Evolutionary conservation across 2,888 invertebrate species (phyloP).

Genomic region (Temnothorax unifasciatus): DNA sequence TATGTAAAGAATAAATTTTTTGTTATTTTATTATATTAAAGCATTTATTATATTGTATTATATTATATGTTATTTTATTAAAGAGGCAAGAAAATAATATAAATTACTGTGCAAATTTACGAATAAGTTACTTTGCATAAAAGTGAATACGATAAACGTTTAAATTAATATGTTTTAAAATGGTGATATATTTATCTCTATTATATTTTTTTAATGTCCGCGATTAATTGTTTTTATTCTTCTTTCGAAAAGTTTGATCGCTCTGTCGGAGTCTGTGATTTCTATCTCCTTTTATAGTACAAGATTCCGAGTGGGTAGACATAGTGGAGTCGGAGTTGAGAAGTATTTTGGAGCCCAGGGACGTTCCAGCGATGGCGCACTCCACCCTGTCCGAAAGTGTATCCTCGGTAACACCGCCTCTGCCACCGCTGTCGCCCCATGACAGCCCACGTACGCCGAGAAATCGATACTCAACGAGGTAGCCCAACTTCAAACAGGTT

Average conservation of each 20-base stretch:
- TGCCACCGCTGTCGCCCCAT: constrained; percentile 92
- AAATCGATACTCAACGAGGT: constrained; percentile 84
- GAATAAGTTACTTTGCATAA: background rate
- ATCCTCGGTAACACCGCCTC: constrained; percentile 92
- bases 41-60: too few relatives aligned
- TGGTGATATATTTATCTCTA: background rate
- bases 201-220: background rate
- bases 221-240: background rate
- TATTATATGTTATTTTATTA: background rate
- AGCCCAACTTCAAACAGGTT: constrained; percentile 71
- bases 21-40: constrained; percentile 1
- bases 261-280: background rate
- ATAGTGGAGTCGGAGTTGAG: constrained; percentile 93
- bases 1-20: background rate
- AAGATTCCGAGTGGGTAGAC: constrained; percentile 93
- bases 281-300: constrained; percentile 82
- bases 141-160: background rate
- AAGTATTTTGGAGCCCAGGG: constrained; percentile 92
- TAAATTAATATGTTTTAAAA: background rate
- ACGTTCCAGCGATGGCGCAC: constrained; percentile 90
- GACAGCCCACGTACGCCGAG: constrained; percentile 85
- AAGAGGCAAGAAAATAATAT: background rate
- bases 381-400: constrained; percentile 90
- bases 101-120: background rate
- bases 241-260: background rate